Evolutionary conservation across 2,888 invertebrate genomes (phyloP).

Genomic region (Drosophila prolongata): DNA sequence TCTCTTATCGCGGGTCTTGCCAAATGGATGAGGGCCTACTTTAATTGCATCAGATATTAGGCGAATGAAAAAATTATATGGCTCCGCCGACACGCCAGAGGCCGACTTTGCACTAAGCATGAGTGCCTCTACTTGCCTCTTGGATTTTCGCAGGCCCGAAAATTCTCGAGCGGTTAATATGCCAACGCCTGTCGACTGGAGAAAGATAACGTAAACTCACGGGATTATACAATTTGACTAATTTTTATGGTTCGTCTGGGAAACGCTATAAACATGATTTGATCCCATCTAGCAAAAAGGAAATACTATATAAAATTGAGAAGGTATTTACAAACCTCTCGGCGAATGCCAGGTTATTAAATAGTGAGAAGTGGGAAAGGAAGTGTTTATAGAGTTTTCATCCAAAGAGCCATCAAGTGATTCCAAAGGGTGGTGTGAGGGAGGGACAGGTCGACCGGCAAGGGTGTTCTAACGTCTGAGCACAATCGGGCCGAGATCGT

Average conservation of each 20-base stretch:
- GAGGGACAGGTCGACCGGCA: background rate
- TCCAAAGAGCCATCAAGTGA: background rate
- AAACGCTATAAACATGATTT: slow-evolving; percentile 15
- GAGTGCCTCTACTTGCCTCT: slow-evolving; percentile 16
- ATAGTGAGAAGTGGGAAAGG: slow-evolving; percentile 6
- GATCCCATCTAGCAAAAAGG: slow-evolving; percentile 10
- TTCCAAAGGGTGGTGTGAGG: background rate
- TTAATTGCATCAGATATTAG: slow-evolving; percentile 67
- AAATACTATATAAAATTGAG: slow-evolving; percentile 24
- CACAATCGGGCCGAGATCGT: slow-evolving; percentile 15
- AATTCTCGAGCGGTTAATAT: slow-evolving; percentile 42
- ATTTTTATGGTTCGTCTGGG: slow-evolving; percentile 32
- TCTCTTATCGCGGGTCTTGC: slow-evolving; percentile 58
- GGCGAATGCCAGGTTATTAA: slow-evolving; percentile 20
- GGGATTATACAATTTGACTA: slow-evolving; percentile 30
- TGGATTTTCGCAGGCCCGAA: slow-evolving; percentile 9
- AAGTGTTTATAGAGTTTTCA: slow-evolving; percentile 9
- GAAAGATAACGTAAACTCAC: slow-evolving; percentile 20
- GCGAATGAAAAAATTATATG: slow-evolving; percentile 69
- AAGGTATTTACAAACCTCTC: slow-evolving; percentile 25
- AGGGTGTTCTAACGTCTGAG: background rate
- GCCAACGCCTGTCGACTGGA: slow-evolving; percentile 17
- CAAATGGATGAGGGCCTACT: slow-evolving; percentile 65
- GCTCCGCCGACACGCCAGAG: slow-evolving; percentile 32
- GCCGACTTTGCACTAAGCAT: slow-evolving; percentile 74